phyloP scores from a whole-genome alignment of 2,113 vertebrate species.

The Condylura cristata region DNA sequence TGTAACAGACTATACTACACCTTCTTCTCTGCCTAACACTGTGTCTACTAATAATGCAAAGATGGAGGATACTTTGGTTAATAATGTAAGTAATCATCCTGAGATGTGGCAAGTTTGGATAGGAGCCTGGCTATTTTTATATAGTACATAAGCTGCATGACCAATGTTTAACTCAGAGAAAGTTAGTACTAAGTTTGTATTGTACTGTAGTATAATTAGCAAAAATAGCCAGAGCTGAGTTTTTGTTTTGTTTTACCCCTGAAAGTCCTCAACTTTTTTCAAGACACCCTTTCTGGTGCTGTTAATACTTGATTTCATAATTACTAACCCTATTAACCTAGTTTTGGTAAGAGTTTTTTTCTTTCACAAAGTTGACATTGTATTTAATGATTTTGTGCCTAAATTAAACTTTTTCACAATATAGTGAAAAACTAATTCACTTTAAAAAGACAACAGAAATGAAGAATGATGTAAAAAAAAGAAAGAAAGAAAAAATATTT shows the following conservation, averaged over 20 bases:
- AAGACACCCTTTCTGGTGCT: neutral
- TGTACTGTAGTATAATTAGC: neutral
- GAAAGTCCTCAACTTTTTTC: slow-evolving; percentile 2
- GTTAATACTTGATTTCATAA: neutral
- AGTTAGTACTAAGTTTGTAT: neutral
- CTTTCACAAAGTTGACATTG: neutral
- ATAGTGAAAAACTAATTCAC: neutral
- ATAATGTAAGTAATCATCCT: slow-evolving; percentile 90
- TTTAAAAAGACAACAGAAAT: slow-evolving; percentile 2
- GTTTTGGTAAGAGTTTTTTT: neutral
- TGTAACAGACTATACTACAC: slow-evolving; percentile 97
- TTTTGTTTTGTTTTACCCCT: neutral
- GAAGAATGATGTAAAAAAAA: too few relatives aligned
- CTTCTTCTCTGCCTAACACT: slow-evolving; percentile 95
- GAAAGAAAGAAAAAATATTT: too few relatives aligned
- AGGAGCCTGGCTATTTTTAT: neutral
- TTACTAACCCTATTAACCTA: neutral
- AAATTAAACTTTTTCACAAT: neutral
- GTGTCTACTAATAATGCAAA: slow-evolving; percentile 94
- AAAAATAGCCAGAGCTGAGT: neutral
- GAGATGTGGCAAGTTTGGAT: neutral
- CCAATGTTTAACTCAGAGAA: neutral
- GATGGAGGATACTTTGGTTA: slow-evolving; percentile 96
- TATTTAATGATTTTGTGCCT: slow-evolving; percentile 37
- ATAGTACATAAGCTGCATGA: neutral